phyloP scores from a whole-genome alignment of 2,888 invertebrate genomes.

The Nemurella pictetii region DNA sequence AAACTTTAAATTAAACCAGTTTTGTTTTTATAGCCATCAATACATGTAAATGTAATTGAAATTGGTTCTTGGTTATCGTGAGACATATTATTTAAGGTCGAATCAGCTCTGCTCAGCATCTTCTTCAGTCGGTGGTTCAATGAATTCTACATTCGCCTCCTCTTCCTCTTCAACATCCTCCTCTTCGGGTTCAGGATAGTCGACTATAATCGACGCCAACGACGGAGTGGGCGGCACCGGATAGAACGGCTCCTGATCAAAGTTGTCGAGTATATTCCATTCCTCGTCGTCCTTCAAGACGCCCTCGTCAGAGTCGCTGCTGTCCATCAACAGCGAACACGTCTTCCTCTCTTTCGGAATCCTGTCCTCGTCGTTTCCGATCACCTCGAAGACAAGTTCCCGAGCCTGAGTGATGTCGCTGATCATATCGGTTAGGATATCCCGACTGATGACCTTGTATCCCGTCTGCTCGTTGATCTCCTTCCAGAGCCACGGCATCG shows the following conservation, averaged over 20 bases:
- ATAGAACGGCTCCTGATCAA: neutral
- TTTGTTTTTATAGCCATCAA: no score
- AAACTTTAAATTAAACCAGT: no score
- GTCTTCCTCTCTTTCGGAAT: neutral
- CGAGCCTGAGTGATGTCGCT: constrained; percentile 10
- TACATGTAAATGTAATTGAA: no score
- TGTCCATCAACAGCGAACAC: neutral
- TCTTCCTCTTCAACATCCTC: neutral
- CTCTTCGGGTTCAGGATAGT: neutral
- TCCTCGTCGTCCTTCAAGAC: neutral
- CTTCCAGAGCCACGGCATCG: constrained; percentile 7
- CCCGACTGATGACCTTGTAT: neutral
- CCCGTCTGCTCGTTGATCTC: neutral
- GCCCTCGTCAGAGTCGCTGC: neutral
- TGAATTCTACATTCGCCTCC: neutral
- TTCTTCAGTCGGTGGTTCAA: neutral
- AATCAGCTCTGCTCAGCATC: neutral
- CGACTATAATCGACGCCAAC: neutral
- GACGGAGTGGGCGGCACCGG: neutral
- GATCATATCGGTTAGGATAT: neutral
- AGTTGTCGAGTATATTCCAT: neutral
- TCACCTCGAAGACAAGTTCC: neutral
- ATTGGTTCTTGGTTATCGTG: no score
- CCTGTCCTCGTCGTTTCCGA: neutral
- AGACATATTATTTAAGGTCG: no score